These are phyloP conservation scores for Scaptomyza montana DNA, from an alignment of 1,140 invertebrate species.

Conservation along the genomic window DNA sequence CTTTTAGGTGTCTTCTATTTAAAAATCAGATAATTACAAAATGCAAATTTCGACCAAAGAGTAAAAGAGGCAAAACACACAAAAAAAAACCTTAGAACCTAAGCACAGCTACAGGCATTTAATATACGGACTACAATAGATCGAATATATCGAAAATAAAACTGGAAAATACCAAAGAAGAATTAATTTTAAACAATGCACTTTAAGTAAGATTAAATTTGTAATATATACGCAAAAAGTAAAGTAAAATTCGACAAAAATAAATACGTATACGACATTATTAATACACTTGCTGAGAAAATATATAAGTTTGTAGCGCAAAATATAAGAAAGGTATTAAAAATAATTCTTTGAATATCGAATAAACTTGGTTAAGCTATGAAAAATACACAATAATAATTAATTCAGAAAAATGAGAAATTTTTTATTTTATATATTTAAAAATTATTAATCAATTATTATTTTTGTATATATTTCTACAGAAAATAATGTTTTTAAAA, in stretches of 20 bases:
- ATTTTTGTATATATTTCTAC: too few relatives aligned
- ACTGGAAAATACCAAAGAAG: conserved; percentile 3
- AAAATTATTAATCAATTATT: too few relatives aligned
- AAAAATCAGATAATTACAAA: conserved; percentile 22
- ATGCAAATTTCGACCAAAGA: conserved; percentile 69
- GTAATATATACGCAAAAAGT: conserved; percentile 5
- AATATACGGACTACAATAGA: conserved; percentile 13
- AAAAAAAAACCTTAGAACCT: conserved; percentile 15
- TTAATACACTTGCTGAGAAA: not conserved
- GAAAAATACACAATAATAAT: too few relatives aligned
- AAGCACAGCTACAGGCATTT: conserved; percentile 25
- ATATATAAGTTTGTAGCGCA: not conserved
- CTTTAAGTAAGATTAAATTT: conserved; percentile 11
- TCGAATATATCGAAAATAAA: conserved; percentile 8
- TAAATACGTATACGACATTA: conserved; percentile 17
- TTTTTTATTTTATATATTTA: too few relatives aligned
- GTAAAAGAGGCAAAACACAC: conserved; percentile 19
- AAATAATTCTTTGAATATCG: too few relatives aligned
- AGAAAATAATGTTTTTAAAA: too few relatives aligned
- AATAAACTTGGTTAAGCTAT: too few relatives aligned
- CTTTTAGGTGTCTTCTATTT: conserved; percentile 39
- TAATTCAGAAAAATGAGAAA: too few relatives aligned
- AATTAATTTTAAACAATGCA: conserved; percentile 4
- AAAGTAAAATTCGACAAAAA: not conserved
- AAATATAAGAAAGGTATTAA: not conserved